Evolutionary conservation across 1,140 invertebrate species (phyloP).

Genomic region (Sinonovacula constricta): DNA sequence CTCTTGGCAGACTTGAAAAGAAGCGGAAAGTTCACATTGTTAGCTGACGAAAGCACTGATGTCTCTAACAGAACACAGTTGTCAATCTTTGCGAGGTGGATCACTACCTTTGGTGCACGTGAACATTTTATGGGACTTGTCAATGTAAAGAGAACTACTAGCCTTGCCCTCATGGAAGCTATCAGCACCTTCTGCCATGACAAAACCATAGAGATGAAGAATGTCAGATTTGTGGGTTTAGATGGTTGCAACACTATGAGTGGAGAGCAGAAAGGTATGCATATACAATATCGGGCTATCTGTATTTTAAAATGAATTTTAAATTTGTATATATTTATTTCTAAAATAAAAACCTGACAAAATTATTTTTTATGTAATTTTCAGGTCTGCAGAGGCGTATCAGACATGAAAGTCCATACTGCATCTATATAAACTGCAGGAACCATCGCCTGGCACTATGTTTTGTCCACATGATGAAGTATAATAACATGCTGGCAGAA

Average conservation of each 20-base stretch:
- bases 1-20: neutral
- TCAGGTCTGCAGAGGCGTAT: slow-evolving; percentile 6
- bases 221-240: neutral
- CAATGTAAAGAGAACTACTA: neutral
- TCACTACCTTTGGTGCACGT: neutral
- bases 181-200: neutral
- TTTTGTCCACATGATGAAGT: slow-evolving; percentile 5
- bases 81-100: slow-evolving; percentile 28
- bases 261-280: neutral
- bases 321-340: too few species aligned
- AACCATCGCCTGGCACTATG: too few species aligned
- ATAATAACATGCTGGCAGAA: slow-evolving; percentile 1
- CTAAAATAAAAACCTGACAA: too few species aligned
- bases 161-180: neutral
- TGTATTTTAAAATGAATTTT: too few species aligned
- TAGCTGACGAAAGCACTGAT: slow-evolving; percentile 23
- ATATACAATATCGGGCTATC: too few species aligned
- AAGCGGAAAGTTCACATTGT: slow-evolving; percentile 33
- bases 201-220: neutral
- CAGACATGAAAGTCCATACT: too few species aligned
- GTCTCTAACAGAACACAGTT: slow-evolving; percentile 8
- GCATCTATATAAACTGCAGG: too few species aligned
- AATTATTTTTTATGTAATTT: too few species aligned
- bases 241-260: slow-evolving; percentile 9
- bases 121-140: slow-evolving; percentile 12